phyloP scores from a whole-genome alignment of 2,113 vertebrate genomes.

The Eudorcas thomsonii region DNA sequence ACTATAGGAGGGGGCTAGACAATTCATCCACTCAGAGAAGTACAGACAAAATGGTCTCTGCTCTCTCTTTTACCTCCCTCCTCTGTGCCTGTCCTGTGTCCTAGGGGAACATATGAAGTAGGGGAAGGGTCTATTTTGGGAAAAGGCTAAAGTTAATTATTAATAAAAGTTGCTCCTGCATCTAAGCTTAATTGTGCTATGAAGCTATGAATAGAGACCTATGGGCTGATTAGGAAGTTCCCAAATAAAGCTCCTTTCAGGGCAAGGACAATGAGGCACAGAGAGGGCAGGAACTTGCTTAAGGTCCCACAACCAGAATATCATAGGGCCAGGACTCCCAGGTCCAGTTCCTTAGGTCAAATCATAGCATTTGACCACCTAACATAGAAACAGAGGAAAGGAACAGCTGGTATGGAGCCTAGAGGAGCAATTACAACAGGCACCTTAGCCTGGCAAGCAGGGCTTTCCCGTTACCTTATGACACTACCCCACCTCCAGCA shows the following conservation, averaged over 20 bases:
- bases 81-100: background rate
- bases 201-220: background rate
- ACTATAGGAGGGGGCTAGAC: background rate
- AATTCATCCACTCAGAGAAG: background rate
- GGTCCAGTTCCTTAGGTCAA: background rate
- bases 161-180: constrained; percentile 4
- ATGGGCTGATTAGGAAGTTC: background rate
- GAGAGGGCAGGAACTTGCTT: background rate
- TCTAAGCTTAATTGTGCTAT: background rate
- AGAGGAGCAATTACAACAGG: background rate
- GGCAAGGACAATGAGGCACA: background rate
- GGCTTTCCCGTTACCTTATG: background rate
- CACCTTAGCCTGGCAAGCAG: background rate
- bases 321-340: background rate
- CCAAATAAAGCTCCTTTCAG: background rate
- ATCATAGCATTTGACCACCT: background rate
- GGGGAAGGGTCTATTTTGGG: background rate
- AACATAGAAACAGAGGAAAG: constrained; percentile 9
- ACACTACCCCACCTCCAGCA: background rate
- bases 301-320: background rate
- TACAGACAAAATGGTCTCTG: background rate
- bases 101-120: background rate
- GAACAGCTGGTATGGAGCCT: background rate
- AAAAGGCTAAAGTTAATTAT: constrained; percentile 19
- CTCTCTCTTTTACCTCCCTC: background rate